Percentiles rank a stretch among this genome's conserved stretches.
These are phyloP conservation scores for Diabrotica undecimpunctata DNA, from an alignment of 1,140 invertebrate species.

Conservation along the genomic window DNA sequence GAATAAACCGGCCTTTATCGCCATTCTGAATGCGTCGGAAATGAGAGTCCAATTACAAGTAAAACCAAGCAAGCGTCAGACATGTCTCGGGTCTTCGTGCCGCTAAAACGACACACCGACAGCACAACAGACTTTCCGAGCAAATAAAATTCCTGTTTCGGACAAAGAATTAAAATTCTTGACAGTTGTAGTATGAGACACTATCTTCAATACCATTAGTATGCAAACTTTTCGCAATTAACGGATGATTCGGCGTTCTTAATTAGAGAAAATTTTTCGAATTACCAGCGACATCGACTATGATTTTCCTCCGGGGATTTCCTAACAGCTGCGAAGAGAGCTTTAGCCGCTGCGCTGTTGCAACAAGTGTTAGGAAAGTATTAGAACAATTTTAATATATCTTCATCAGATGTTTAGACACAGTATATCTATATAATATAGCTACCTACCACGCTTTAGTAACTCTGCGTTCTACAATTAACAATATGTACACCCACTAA, in stretches of 20 bases:
- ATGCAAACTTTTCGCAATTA: conserved; percentile 21
- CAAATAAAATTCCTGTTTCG: conserved; percentile 25
- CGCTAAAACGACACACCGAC: conserved; percentile 36
- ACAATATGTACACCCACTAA: too few species aligned
- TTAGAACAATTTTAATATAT: not conserved
- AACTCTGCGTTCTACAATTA: too few species aligned
- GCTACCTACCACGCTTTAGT: too few species aligned
- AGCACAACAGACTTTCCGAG: conserved; percentile 32
- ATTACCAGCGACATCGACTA: conserved; percentile 5
- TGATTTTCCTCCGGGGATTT: conserved; percentile 4
- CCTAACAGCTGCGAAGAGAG: conserved; percentile 7
- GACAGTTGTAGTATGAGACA: conserved; percentile 27
- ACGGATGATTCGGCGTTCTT: conserved; percentile 13
- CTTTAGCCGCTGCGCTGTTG: not conserved
- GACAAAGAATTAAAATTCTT: conserved; percentile 29
- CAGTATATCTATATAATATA: not conserved
- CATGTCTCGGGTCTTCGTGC: conserved; percentile 40
- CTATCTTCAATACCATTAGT: conserved; percentile 18
- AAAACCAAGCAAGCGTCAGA: conserved; percentile 40
- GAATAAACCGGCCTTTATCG: conserved; percentile 43
- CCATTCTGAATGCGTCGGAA: conserved; percentile 46
- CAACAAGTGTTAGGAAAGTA: not conserved
- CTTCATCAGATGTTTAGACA: not conserved
- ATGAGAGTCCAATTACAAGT: conserved; percentile 46
- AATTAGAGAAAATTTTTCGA: conserved; percentile 18